These are phyloP conservation scores for Todiramphus saurophagus DNA, from an alignment of 2,113 vertebrate genomes.

Conservation along the genomic window DNA sequence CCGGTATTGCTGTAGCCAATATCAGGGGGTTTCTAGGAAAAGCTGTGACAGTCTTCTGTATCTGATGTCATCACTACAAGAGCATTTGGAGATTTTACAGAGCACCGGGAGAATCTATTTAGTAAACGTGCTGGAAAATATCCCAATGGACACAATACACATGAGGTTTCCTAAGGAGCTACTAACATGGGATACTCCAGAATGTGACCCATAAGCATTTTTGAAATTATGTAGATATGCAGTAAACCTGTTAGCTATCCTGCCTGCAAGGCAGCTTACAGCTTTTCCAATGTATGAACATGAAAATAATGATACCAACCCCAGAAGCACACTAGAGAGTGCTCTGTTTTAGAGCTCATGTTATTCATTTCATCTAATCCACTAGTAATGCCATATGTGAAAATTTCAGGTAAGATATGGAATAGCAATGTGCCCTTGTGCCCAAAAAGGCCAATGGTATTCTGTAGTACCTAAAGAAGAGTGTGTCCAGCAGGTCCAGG, in stretches of 20 bases:
- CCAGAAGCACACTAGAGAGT: rapidly evolving
- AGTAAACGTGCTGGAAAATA: background rate
- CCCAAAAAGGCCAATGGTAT: too few relatives aligned
- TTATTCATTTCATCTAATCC: background rate
- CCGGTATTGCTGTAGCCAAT: rapidly evolving
- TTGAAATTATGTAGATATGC: background rate
- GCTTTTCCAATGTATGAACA: background rate
- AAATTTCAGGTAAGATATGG: rapidly evolving
- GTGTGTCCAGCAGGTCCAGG: too few relatives aligned
- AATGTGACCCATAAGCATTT: rapidly evolving
- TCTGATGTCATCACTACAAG: background rate
- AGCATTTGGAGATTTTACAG: background rate
- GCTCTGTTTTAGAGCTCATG: background rate
- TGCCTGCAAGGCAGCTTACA: background rate
- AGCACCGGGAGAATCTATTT: background rate
- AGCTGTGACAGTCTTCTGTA: background rate
- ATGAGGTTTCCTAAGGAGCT: background rate
- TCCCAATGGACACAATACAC: background rate
- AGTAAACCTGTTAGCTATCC: background rate
- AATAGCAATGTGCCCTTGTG: too few relatives aligned
- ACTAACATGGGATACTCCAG: background rate
- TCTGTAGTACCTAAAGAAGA: too few relatives aligned
- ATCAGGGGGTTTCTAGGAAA: background rate
- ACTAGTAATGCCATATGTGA: background rate
- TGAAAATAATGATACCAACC: background rate